These are phyloP conservation scores for Calephelis virginiensis DNA, from an alignment of 1,140 invertebrate genomes.

Conservation along the genomic window DNA sequence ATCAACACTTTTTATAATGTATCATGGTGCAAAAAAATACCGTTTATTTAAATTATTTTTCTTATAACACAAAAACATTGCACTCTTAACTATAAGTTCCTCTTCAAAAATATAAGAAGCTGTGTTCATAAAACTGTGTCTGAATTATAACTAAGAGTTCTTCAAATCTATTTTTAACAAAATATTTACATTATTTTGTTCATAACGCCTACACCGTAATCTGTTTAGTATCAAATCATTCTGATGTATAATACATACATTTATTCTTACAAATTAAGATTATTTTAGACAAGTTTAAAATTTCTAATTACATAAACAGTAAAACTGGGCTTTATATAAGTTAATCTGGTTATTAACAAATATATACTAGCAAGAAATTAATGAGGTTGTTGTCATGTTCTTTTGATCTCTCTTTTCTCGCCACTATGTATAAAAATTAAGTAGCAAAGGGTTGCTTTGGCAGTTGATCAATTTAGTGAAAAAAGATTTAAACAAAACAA, in stretches of 20 bases:
- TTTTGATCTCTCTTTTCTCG: too few relatives aligned
- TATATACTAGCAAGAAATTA: too few relatives aligned
- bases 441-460: too few relatives aligned
- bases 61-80: slow-evolving; percentile 31
- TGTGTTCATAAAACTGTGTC: slow-evolving; percentile 1
- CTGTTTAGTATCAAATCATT: slow-evolving; percentile 33
- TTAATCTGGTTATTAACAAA: too few relatives aligned
- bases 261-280: too few relatives aligned
- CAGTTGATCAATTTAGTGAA: too few relatives aligned
- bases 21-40: slow-evolving; percentile 17
- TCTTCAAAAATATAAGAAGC: neutral
- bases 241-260: neutral
- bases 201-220: slow-evolving; percentile 26
- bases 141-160: slow-evolving; percentile 20
- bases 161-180: slow-evolving; percentile 37
- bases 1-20: neutral
- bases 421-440: too few relatives aligned
- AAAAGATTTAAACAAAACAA: too few relatives aligned
- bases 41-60: slow-evolving; percentile 26
- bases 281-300: too few relatives aligned
- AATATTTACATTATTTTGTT: slow-evolving; percentile 36
- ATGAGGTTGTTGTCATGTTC: too few relatives aligned
- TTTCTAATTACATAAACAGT: too few relatives aligned
- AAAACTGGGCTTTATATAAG: too few relatives aligned
- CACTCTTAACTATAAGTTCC: neutral